These are phyloP conservation scores for Drosophila glabriapex DNA, from an alignment of 2,888 invertebrate species.

Conservation along the genomic window DNA sequence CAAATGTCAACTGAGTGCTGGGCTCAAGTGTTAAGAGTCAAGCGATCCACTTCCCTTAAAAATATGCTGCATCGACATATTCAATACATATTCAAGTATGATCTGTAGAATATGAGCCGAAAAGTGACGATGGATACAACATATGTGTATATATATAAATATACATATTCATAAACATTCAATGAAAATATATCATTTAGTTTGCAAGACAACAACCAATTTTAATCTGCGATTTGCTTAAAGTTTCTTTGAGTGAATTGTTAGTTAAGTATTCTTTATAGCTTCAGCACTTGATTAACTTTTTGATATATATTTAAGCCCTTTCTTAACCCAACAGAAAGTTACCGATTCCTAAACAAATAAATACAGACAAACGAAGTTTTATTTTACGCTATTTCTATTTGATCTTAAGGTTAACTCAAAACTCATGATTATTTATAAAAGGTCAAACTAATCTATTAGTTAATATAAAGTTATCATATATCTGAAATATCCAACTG, in stretches of 20 bases:
- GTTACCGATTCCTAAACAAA: neutral
- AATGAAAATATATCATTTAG: neutral
- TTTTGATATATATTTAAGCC: neutral
- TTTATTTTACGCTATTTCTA: neutral
- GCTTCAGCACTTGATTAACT: neutral
- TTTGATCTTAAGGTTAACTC: neutral
- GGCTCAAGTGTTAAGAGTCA: neutral
- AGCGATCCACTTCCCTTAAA: neutral
- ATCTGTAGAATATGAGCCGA: neutral
- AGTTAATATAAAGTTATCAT: neutral
- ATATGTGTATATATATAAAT: neutral
- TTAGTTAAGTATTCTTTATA: neutral
- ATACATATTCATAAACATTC: neutral
- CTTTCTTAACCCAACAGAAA: neutral
- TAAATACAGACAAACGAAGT: neutral
- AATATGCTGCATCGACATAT: slow-evolving; percentile 19
- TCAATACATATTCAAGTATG: neutral
- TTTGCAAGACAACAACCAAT: neutral
- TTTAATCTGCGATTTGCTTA: neutral
- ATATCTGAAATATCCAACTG: neutral
- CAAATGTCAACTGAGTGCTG: slow-evolving; percentile 1
- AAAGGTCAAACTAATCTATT: neutral
- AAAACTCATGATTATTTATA: neutral
- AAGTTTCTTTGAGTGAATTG: neutral
- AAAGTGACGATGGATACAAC: neutral